Conservation (phyloP, 2,888 invertebrate species). For the Philereme vetulata region DNA sequence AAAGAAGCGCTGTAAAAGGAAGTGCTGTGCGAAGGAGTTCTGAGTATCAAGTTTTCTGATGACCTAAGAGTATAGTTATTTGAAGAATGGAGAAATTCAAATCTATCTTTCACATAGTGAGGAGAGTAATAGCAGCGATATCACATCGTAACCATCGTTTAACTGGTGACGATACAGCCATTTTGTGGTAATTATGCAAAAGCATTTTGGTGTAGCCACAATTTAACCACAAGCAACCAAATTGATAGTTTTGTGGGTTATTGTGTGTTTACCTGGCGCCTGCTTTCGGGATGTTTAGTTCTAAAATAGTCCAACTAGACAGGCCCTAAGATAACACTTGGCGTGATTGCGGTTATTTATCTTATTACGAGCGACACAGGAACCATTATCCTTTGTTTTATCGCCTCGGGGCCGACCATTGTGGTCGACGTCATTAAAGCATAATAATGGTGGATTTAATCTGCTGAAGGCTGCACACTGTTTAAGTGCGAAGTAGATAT, state of each 20-base stretch:
- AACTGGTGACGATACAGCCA: too few species aligned
- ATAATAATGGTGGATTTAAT: conserved; percentile 74
- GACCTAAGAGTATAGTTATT: too few species aligned
- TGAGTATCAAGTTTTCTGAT: too few species aligned
- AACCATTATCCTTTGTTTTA: conserved; percentile 73
- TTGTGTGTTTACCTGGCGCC: too few species aligned
- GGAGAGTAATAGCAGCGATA: too few species aligned
- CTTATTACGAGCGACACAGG: conserved; percentile 65
- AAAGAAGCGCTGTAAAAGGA: too few species aligned
- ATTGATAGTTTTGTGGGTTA: too few species aligned
- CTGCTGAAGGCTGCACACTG: conserved; percentile 53
- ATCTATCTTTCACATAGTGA: too few species aligned
- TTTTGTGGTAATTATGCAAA: background rate
- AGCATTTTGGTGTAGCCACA: background rate
- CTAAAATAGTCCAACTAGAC: conserved; percentile 1
- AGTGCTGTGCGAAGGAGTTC: too few species aligned
- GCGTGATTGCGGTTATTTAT: conserved; percentile 62
- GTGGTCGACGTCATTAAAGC: conserved; percentile 75
- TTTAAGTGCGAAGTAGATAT: conserved; percentile 47
- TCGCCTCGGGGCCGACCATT: conserved; percentile 57
- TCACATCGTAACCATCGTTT: too few species aligned
- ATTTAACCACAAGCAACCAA: background rate
- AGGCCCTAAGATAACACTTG: conserved; percentile 49
- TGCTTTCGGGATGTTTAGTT: background rate
- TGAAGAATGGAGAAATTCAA: too few species aligned